phyloP scores from a whole-genome alignment of 2,113 vertebrate species.

The Todiramphus chloris region DNA sequence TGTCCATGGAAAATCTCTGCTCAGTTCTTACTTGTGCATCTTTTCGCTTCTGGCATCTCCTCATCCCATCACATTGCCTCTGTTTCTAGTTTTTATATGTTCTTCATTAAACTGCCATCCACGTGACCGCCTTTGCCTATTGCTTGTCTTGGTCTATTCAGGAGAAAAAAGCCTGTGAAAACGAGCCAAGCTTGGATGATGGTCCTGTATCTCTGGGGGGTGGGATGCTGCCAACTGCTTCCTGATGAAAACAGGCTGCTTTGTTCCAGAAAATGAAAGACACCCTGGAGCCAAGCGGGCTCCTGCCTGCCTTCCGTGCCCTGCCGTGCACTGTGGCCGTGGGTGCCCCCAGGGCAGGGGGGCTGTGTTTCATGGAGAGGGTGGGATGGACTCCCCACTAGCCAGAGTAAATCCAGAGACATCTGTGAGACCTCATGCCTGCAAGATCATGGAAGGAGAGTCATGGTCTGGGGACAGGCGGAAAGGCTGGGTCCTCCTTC shows the following conservation, averaged over 20 bases:
- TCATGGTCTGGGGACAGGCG: accelerated
- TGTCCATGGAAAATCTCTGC: not conserved
- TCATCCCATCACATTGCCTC: accelerated
- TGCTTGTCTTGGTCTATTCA: conserved; percentile 35
- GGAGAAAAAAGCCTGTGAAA: conserved; percentile 35
- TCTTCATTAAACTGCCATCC: conserved; percentile 23
- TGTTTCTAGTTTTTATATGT: conserved; percentile 2
- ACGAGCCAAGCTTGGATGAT: conserved; percentile 12
- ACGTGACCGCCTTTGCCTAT: not conserved
- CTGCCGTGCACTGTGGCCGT: not conserved
- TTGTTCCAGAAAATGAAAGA: conserved; percentile 42
- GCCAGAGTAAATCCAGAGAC: not conserved
- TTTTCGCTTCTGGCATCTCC: not conserved
- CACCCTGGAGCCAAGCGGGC: not conserved
- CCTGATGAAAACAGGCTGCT: conserved; percentile 31
- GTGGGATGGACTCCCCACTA: not conserved
- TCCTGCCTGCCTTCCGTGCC: not conserved
- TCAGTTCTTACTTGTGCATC: not conserved
- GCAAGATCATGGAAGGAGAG: not conserved
- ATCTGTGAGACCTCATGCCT: not conserved
- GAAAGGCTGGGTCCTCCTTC: not conserved
- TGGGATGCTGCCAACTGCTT: not conserved
- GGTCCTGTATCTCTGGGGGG: not conserved
- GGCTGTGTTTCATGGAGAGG: not conserved
- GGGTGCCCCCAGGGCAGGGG: accelerated